These are phyloP conservation scores for Motacilla alba DNA, from an alignment of 2,113 vertebrate species.

Conservation along the genomic window DNA sequence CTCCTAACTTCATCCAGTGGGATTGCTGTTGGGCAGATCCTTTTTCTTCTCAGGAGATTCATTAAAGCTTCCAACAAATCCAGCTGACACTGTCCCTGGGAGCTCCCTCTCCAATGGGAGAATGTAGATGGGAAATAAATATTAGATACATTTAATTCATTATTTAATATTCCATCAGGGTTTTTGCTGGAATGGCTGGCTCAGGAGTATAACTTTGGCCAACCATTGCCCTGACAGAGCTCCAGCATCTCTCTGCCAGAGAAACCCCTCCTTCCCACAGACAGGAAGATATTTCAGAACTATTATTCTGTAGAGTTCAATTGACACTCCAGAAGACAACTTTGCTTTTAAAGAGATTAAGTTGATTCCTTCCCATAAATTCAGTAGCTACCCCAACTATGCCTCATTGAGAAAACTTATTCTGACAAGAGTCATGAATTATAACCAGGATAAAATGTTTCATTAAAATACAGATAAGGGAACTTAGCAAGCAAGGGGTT, in stretches of 20 bases:
- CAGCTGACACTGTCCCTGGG: neutral
- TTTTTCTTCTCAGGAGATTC: neutral
- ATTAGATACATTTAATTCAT: neutral
- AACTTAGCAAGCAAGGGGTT: neutral
- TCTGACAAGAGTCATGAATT: slow-evolving; percentile 1
- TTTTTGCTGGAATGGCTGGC: neutral
- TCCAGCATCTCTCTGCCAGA: neutral
- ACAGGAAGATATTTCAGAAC: neutral
- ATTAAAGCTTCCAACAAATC: neutral
- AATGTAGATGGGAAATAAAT: neutral
- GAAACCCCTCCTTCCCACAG: neutral
- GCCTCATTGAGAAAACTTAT: slow-evolving; percentile 9
- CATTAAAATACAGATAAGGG: slow-evolving; percentile 47
- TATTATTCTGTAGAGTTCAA: neutral
- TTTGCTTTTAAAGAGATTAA: slow-evolving; percentile 29
- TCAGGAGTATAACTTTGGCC: neutral
- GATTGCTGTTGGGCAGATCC: neutral
- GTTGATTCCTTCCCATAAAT: slow-evolving; percentile 14
- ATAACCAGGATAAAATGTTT: slow-evolving; percentile 37
- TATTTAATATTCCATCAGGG: neutral
- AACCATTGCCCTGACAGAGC: neutral
- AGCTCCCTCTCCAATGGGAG: neutral
- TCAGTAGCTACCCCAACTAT: neutral
- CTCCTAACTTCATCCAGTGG: neutral
- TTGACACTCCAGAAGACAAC: neutral